phyloP scores from a whole-genome alignment of 2,888 invertebrate genomes.

The Rhopalosiphum nymphaeae region DNA sequence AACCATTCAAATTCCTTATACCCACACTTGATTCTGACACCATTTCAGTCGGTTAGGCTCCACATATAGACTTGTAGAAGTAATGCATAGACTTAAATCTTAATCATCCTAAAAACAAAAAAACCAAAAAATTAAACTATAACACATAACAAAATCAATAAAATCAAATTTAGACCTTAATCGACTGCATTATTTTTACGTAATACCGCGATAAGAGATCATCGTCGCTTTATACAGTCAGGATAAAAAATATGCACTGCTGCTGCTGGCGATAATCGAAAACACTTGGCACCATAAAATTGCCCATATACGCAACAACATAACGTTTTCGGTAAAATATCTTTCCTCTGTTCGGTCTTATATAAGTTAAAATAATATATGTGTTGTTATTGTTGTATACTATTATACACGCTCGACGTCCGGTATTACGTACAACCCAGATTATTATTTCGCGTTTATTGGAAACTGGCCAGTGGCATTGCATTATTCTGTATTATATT shows the following conservation, averaged over 20 bases:
- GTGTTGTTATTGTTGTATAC: neutral
- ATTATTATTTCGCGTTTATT: constrained; percentile 24
- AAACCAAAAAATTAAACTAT: neutral
- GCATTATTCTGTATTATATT: neutral
- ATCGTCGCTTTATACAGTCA: neutral
- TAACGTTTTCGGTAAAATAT: neutral
- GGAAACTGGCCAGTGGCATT: constrained; percentile 29
- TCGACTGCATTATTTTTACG: neutral
- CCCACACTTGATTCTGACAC: too few species aligned
- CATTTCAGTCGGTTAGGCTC: too few species aligned
- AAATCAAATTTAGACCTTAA: too few species aligned
- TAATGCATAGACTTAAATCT: too few species aligned
- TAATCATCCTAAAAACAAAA: neutral
- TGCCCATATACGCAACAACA: neutral
- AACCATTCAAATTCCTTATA: too few species aligned
- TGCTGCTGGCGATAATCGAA: neutral
- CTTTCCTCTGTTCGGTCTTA: neutral
- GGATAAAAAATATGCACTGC: neutral
- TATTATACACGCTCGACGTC: neutral
- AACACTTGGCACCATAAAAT: neutral
- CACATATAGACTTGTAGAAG: too few species aligned
- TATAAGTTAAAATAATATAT: neutral
- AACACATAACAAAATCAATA: too few species aligned
- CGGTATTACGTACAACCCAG: neutral
- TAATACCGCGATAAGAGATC: neutral